A percentile compares a stretch with the other conserved stretches of the same genome.
These are phyloP conservation scores for Blastomussa wellsi DNA, from an alignment of 92 coral and sea anemone genomes.

Conservation along the genomic window DNA sequence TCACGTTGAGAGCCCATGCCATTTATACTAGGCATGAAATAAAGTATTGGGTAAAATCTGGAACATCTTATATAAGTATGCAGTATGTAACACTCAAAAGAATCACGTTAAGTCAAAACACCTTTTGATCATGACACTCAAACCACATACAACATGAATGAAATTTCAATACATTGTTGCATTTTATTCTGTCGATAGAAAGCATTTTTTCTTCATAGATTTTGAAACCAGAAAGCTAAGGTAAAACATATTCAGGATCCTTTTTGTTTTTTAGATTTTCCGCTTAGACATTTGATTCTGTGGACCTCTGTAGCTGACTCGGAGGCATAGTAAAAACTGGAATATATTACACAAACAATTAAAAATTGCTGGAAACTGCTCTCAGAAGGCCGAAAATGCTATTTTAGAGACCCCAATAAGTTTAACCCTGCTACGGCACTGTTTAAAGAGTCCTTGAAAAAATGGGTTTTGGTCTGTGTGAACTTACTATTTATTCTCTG, in stretches of 20 bases:
- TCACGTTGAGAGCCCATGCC: background rate
- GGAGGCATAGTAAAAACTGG: background rate
- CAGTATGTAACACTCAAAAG: background rate
- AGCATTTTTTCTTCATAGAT: background rate
- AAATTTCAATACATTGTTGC: background rate
- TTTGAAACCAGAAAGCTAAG: background rate
- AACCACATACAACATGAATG: background rate
- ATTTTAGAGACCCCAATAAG: too few relatives aligned
- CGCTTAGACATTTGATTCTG: background rate
- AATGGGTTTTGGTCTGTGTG: too few relatives aligned
- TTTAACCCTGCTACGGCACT: too few relatives aligned
- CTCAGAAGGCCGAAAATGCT: too few relatives aligned
- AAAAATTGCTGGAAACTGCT: background rate
- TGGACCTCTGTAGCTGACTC: background rate
- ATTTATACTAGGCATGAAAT: background rate
- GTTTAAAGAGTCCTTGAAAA: too few relatives aligned
- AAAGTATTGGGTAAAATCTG: background rate
- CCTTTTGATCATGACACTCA: constrained; percentile 9
- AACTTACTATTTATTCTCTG: too few relatives aligned
- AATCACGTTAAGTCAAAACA: background rate
- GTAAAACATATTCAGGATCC: background rate
- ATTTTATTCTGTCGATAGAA: background rate
- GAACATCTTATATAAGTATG: background rate
- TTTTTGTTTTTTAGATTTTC: background rate
- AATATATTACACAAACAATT: background rate